Conservation (phyloP, 1,140 invertebrate species). For the Arion vulgaris region DNA sequence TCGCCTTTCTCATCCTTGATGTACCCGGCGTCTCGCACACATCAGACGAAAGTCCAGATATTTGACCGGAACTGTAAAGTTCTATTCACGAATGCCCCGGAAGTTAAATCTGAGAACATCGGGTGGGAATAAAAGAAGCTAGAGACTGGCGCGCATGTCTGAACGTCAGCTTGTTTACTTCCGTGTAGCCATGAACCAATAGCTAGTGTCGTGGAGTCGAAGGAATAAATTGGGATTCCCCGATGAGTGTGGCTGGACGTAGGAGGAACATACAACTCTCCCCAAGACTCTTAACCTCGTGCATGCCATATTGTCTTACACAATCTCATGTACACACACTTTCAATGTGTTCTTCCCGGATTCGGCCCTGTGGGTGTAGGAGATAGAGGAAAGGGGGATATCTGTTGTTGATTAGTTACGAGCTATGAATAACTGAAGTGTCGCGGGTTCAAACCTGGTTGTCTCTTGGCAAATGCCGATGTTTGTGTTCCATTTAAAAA, state of each 20-base stretch:
- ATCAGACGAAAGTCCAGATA: neutral
- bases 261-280: neutral
- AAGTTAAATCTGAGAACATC: neutral
- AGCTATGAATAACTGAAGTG: neutral
- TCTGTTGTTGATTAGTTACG: neutral
- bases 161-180: neutral
- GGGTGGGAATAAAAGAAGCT: neutral
- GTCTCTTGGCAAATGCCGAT: neutral
- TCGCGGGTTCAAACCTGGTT: neutral
- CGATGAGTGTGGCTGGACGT: neutral
- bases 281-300: neutral
- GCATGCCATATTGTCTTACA: neutral
- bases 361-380: neutral
- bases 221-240: neutral
- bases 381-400: neutral
- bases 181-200: neutral
- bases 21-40: neutral
- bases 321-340: neutral
- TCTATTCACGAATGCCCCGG: neutral
- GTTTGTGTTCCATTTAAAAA: slow-evolving; percentile 12
- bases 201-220: neutral
- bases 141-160: neutral
- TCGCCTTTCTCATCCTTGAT: neutral
- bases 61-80: neutral
- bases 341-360: neutral